phyloP scores from a whole-genome alignment of 2,113 vertebrate genomes.

The Caloenas nicobarica region DNA sequence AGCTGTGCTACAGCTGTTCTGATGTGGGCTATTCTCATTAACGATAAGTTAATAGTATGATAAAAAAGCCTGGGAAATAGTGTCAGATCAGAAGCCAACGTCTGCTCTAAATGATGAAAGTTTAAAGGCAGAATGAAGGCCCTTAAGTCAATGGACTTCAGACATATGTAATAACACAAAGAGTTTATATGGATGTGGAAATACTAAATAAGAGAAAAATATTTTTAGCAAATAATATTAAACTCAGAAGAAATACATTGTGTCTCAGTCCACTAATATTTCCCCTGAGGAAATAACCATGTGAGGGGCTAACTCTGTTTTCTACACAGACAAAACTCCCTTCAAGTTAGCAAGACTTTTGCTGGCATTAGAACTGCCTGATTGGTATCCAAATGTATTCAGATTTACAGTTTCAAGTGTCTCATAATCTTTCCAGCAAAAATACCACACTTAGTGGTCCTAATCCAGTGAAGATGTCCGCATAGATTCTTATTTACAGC shows the following conservation, averaged over 20 bases:
- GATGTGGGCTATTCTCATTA: not conserved
- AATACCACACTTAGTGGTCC: constrained; percentile 12
- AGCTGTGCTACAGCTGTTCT: not conserved
- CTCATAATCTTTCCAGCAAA: constrained; percentile 41
- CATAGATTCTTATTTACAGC: constrained; percentile 27
- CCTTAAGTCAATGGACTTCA: not conserved
- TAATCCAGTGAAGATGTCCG: not conserved
- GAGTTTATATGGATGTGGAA: not conserved
- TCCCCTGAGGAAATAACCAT: constrained; percentile 5
- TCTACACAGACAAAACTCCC: not conserved
- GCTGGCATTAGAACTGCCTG: not conserved
- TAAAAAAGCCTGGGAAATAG: not conserved
- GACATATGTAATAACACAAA: not conserved
- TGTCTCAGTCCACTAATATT: not conserved
- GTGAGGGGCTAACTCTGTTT: not conserved
- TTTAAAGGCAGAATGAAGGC: not conserved
- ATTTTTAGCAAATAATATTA: constrained; percentile 5
- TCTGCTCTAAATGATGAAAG: not conserved
- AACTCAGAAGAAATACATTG: not conserved
- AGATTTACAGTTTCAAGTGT: constrained; percentile 39
- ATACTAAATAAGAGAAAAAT: not conserved
- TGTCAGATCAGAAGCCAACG: not conserved
- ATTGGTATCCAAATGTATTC: constrained; percentile 29
- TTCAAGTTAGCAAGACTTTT: not conserved
- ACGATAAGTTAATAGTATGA: not conserved